Percentiles rank a stretch among this genome's conserved stretches.
These are phyloP conservation scores for Melanotus villosus DNA, from an alignment of 2,888 invertebrate genomes.

Conservation along the genomic window DNA sequence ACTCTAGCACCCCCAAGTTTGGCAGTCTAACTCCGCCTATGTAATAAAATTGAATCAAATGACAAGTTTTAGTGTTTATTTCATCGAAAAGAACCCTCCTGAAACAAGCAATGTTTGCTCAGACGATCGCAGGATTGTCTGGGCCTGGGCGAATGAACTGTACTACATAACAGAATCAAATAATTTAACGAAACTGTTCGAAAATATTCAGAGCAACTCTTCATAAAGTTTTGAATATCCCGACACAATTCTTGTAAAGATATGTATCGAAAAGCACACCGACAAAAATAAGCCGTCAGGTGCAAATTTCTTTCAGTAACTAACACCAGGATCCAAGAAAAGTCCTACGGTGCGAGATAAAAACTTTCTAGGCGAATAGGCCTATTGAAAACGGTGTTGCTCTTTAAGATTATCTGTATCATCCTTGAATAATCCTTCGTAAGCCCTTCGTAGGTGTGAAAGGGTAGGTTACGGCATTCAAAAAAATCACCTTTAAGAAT, in stretches of 20 bases:
- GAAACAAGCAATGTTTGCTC: too few relatives aligned
- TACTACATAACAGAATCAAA: too few relatives aligned
- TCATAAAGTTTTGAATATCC: too few relatives aligned
- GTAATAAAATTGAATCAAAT: too few relatives aligned
- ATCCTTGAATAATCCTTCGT: constrained; percentile 27
- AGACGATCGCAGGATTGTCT: too few relatives aligned
- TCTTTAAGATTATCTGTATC: constrained; percentile 39
- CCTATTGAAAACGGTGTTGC: constrained; percentile 33
- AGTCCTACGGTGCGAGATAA: constrained; percentile 25
- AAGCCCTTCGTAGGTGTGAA: constrained; percentile 30
- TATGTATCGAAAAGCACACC: constrained; percentile 28
- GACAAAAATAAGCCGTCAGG: constrained; percentile 37
- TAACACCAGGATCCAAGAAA: constrained; percentile 28
- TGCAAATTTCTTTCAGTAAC: constrained; percentile 37
- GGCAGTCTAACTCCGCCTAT: too few relatives aligned
- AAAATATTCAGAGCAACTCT: too few relatives aligned
- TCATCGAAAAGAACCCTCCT: too few relatives aligned
- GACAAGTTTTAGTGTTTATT: too few relatives aligned
- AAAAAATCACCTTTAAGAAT: background rate
- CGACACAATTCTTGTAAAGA: constrained; percentile 3
- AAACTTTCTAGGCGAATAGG: constrained; percentile 30
- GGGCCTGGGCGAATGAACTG: too few relatives aligned
- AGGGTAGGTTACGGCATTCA: constrained; percentile 3
- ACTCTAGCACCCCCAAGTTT: too few relatives aligned
- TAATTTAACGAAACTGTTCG: too few relatives aligned